Percentiles rank a stretch among this genome's conserved stretches.
Evolutionary conservation across 1,140 invertebrate species (phyloP).

Genomic region (Antheraea pernyi): DNA sequence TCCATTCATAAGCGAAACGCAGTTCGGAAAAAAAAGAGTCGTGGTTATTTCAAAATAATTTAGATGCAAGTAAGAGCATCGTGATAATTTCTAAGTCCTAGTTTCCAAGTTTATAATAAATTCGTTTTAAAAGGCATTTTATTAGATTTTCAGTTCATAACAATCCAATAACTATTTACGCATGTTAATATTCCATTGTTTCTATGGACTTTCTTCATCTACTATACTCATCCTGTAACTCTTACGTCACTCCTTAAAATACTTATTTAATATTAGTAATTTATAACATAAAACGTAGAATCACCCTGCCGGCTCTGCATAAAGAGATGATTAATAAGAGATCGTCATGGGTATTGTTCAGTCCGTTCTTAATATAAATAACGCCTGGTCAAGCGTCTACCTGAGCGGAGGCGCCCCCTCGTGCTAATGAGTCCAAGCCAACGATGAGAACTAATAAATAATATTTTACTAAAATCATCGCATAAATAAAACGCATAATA

Average conservation of each 20-base stretch:
- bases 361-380: constrained; percentile 54
- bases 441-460: constrained; percentile 21
- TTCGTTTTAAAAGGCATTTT: no score
- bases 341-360: constrained; percentile 55
- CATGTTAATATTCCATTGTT: no score
- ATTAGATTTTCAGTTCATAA: no score
- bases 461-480: constrained; percentile 7
- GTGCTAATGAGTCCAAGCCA: constrained; percentile 59
- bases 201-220: no score
- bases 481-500: constrained; percentile 9
- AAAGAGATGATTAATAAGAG: constrained; percentile 67
- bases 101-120: no score
- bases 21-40: no score
- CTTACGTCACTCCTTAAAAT: no score
- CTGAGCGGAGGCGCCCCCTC: constrained; percentile 53
- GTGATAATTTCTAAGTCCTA: no score
- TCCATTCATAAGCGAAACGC: constrained; percentile 71
- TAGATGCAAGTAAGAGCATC: no score
- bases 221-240: no score
- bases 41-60: no score
- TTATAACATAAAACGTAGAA: constrained; percentile 20
- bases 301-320: constrained; percentile 37
- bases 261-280: not conserved
- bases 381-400: constrained; percentile 38
- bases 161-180: no score